A percentile compares a stretch with the other conserved stretches of the same genome.
Evolutionary conservation across 2,888 invertebrate genomes (phyloP).

Genomic region (Cerastoderma edule): DNA sequence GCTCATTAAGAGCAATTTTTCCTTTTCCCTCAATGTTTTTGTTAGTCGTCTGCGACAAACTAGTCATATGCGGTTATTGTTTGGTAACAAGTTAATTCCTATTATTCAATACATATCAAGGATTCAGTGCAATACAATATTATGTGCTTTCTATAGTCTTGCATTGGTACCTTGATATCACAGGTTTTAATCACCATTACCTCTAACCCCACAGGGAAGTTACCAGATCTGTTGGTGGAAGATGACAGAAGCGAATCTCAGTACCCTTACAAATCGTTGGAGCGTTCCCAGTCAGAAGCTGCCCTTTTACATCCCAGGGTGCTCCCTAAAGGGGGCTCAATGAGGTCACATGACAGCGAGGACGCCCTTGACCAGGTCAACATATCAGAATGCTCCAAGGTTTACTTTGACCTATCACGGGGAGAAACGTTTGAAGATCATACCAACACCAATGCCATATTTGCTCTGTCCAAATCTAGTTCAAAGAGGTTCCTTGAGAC

Average conservation of each 20-base stretch:
- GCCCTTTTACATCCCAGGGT: constrained; percentile 62
- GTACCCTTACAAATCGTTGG: constrained; percentile 72
- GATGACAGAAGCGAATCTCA: constrained; percentile 40
- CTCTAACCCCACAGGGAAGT: constrained; percentile 34
- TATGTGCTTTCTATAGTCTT: too few species aligned
- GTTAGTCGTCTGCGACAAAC: too few species aligned
- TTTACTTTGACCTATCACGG: constrained; percentile 82
- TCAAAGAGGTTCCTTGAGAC: constrained; percentile 78
- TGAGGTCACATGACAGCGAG: constrained; percentile 29
- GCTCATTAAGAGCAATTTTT: too few species aligned
- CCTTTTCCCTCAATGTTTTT: too few species aligned
- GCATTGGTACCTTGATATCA: background rate
- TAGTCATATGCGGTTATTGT: too few species aligned
- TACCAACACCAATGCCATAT: constrained; percentile 52
- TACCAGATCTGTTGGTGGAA: constrained; percentile 53
- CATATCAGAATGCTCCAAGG: constrained; percentile 81
- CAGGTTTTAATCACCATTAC: background rate
- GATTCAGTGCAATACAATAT: too few species aligned
- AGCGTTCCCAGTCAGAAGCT: constrained; percentile 81
- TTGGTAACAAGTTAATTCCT: too few species aligned
- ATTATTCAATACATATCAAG: too few species aligned
- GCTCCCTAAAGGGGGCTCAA: constrained; percentile 15
- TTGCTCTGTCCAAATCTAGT: constrained; percentile 56
- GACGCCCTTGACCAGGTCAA: constrained; percentile 53
- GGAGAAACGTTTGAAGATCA: constrained; percentile 65